Evolutionary conservation across 2,113 vertebrate species (phyloP), one percentile per base, ranked within the genome.

Genomic region (Carassius gibelio): DNA sequence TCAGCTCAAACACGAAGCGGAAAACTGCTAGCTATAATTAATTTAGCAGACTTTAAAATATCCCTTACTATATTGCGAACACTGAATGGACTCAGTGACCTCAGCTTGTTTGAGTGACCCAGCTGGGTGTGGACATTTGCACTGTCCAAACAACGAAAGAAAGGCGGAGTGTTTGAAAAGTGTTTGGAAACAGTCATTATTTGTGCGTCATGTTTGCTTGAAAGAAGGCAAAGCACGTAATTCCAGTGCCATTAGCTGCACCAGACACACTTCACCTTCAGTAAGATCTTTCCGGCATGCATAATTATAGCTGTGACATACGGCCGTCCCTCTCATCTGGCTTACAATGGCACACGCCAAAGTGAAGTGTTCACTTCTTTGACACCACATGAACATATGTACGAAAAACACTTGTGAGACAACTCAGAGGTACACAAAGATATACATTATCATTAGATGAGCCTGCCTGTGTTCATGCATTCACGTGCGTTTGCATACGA

Each of bases 391-490:
- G 14, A 81, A 81, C n/a, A 45, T 23, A 23, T 9, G 75, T 77
- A 26, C 6, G 30, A 17, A 3, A 75, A 48, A 75, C 72, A 76
- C 26, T 55, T 55, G 26, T 76, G 36, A 10, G 17, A 30, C 45
- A 75, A 26, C 72, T 26, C 14, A 8, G 42, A 15, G 42, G n/a
- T 48, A 23, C 11, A 26, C 21, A 50, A 50, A 75, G 1, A 75
- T 75, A 23, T 55, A 76, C 50, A 30, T 76, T 76, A 55, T 76
- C 48, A 62, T 11, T 36, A 50, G 6, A 26, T 19, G 11, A 45
- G 78, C 19, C 26, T 81, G 68, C 9, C 55, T 62, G 57, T 86
- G 78, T 55, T 26, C 76, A 72, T 85, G 48, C 76, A 42, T 85
- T 52, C 69, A 62, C 9, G 13, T 74, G 68, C 36, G 57, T 75